phyloP scores from a whole-genome alignment of 2,113 vertebrate genomes.

The Jaculus jaculus region DNA sequence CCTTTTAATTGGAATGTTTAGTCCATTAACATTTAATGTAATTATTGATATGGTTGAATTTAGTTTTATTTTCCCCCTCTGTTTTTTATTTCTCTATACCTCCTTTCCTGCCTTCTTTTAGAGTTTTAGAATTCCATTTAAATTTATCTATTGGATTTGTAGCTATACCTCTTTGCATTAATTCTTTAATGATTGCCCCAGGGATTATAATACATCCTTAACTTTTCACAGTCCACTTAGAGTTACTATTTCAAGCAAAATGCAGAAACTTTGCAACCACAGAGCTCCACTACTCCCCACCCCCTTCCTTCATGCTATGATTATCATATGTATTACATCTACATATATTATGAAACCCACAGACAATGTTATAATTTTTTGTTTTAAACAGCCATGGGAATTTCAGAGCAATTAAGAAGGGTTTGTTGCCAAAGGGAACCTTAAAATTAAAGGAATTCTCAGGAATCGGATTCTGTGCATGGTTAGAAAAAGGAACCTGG shows the following conservation, averaged over 20 bases:
- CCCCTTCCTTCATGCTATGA: conserved; percentile 54
- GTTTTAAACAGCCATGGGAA: conserved; percentile 65
- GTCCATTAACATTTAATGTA: conserved; percentile 79
- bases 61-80: conserved; percentile 70
- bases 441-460: conserved; percentile 56
- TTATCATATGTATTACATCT: conserved; percentile 78
- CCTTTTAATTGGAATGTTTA: conserved; percentile 78
- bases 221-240: conserved; percentile 71
- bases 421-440: conserved; percentile 62
- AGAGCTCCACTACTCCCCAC: conserved; percentile 40
- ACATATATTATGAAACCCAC: conserved; percentile 76
- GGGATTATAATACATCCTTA: conserved; percentile 68
- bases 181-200: conserved; percentile 70
- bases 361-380: conserved; percentile 71
- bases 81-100: conserved; percentile 72
- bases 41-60: conserved; percentile 76
- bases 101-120: conserved; percentile 49
- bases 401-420: conserved; percentile 70
- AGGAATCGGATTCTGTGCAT: conserved; percentile 38
- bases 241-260: conserved; percentile 73
- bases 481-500: not conserved
- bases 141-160: conserved; percentile 72
- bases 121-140: conserved; percentile 72
- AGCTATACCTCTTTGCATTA: conserved; percentile 72
- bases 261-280: conserved; percentile 50